A percentile compares a stretch with the other conserved stretches of the same genome.
phyloP scores from a whole-genome alignment of 2,797 vertebrate species.

The Etheostoma perlongum region DNA sequence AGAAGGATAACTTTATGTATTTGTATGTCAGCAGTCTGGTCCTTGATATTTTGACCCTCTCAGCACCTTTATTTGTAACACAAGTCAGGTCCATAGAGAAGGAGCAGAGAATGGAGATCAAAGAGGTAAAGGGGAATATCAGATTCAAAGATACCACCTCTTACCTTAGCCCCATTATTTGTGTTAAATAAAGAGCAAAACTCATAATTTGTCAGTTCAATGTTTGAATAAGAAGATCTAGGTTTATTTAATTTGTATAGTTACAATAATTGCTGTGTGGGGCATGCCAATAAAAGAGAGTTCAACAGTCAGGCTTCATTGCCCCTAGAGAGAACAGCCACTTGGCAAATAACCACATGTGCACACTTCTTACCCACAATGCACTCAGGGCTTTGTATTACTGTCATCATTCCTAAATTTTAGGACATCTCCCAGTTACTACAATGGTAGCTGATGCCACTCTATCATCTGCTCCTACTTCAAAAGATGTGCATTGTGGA shows the following conservation, averaged over 20 bases:
- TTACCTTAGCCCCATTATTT: neutral
- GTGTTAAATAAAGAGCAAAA: slow-evolving; percentile 31
- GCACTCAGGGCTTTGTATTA: slow-evolving; percentile 48
- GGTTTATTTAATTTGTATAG: neutral
- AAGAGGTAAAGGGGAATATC: slow-evolving; percentile 45
- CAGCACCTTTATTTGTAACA: slow-evolving; percentile 70
- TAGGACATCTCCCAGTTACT: slow-evolving; percentile 40
- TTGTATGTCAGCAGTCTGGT: slow-evolving; percentile 54
- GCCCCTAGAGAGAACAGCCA: slow-evolving; percentile 28
- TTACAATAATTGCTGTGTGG: neutral
- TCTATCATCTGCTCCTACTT: slow-evolving; percentile 63
- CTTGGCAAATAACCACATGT: slow-evolving; percentile 20
- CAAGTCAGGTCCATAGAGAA: slow-evolving; percentile 48
- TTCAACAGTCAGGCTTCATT: slow-evolving; percentile 48
- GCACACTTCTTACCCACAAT: slow-evolving; percentile 39
- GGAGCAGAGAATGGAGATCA: slow-evolving; percentile 49
- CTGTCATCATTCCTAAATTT: slow-evolving; percentile 57
- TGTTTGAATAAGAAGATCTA: neutral
- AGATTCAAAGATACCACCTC: slow-evolving; percentile 32
- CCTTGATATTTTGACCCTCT: slow-evolving; percentile 67
- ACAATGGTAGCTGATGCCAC: slow-evolving; percentile 54
- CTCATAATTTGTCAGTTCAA: neutral
- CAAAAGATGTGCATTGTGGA: slow-evolving; percentile 68
- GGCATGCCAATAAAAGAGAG: slow-evolving; percentile 16
- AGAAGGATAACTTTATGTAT: slow-evolving; percentile 46